These are phyloP conservation scores for Tinea pellionella DNA, from an alignment of 2,888 invertebrate species.

Conservation along the genomic window DNA sequence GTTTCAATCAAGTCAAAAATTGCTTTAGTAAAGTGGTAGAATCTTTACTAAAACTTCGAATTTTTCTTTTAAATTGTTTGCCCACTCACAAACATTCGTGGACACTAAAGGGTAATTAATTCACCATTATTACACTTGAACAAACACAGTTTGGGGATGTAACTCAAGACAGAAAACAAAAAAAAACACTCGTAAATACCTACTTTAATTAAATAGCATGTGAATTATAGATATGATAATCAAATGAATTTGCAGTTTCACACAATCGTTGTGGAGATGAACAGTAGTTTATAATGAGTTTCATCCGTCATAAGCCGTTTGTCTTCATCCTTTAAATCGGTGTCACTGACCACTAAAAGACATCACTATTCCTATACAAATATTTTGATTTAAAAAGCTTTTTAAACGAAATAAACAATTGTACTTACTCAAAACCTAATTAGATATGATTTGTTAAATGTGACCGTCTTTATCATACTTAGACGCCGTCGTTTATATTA, in stretches of 20 bases:
- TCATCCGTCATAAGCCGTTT: slow-evolving; percentile 1
- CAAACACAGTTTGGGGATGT: no score
- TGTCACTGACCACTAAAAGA: not conserved
- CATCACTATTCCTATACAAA: no score
- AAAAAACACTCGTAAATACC: no score
- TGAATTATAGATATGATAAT: not conserved
- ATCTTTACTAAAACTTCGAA: no score
- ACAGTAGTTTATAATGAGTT: not conserved
- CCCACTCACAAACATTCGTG: no score
- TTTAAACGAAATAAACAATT: not conserved
- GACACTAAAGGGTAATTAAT: no score
- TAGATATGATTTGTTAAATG: not conserved
- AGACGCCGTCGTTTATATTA: not conserved
- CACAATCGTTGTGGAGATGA: not conserved
- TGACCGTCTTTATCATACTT: not conserved
- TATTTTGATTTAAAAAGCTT: no score
- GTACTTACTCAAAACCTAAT: not conserved
- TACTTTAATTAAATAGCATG: not conserved
- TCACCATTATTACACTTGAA: no score
- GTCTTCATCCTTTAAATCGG: not conserved
- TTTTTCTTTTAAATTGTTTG: no score
- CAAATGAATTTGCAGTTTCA: not conserved
- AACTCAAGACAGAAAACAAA: no score
- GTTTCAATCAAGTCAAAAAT: no score
- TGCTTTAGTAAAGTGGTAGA: no score